A percentile compares a stretch with the other conserved stretches of the same genome.
Evolutionary conservation across 2,888 invertebrate genomes (phyloP).

Genomic region (Spodoptera exigua): DNA sequence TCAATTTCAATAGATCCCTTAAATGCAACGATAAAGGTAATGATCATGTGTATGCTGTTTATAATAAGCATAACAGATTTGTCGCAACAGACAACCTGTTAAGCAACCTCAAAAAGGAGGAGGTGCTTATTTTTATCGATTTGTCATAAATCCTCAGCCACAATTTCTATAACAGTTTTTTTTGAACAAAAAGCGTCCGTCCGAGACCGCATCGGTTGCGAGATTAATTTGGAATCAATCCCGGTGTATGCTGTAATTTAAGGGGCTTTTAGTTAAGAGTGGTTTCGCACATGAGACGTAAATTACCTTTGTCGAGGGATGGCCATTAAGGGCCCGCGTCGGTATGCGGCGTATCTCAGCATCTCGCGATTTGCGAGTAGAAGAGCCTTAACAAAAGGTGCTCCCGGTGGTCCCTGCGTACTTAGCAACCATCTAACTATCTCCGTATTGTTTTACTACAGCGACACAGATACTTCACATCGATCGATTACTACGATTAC

Average conservation of each 20-base stretch:
- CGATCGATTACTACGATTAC: slow-evolving; percentile 48
- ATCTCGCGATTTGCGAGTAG: slow-evolving; percentile 86
- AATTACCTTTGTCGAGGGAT: slow-evolving; percentile 84
- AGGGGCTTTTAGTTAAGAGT: slow-evolving; percentile 87
- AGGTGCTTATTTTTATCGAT: slow-evolving; percentile 51
- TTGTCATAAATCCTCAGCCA: slow-evolving; percentile 49
- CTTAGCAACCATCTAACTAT: slow-evolving; percentile 72
- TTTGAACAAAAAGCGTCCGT: slow-evolving; percentile 67
- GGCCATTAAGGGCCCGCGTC: slow-evolving; percentile 84
- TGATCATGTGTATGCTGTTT: neutral
- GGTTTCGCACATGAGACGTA: slow-evolving; percentile 88
- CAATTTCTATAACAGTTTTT: slow-evolving; percentile 52
- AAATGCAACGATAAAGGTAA: neutral
- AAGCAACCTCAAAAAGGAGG: slow-evolving; percentile 36
- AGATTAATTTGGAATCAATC: slow-evolving; percentile 87
- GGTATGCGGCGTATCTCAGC: slow-evolving; percentile 84
- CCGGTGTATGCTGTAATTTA: slow-evolving; percentile 84
- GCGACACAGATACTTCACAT: slow-evolving; percentile 49
- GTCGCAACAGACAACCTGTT: slow-evolving; percentile 21
- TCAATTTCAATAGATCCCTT: neutral
- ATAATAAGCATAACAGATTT: slow-evolving; percentile 10
- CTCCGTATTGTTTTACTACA: slow-evolving; percentile 73
- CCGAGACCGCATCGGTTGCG: slow-evolving; percentile 68
- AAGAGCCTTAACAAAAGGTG: slow-evolving; percentile 82
- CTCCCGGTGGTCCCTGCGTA: slow-evolving; percentile 83